Conservation (phyloP, 2,888 invertebrate species). For the Branchellion lobata region DNA sequence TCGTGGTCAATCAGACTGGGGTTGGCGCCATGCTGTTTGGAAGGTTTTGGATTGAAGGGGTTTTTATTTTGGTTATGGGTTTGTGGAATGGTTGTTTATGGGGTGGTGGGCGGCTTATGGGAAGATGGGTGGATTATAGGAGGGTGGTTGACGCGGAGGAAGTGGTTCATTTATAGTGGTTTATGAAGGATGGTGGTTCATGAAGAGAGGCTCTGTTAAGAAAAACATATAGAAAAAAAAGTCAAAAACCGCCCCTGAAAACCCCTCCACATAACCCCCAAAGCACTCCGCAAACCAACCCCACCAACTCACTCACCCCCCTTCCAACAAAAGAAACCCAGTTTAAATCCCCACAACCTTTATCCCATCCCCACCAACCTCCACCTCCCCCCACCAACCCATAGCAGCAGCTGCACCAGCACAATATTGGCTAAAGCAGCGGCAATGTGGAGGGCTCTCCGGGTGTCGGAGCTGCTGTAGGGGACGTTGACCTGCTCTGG, state of each 20-base stretch:
- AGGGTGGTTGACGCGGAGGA: too few species aligned
- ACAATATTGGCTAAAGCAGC: slow-evolving; percentile 79
- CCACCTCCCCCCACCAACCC: slow-evolving; percentile 70
- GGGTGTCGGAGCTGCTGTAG: slow-evolving; percentile 73
- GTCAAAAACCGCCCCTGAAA: too few species aligned
- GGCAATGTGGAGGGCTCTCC: slow-evolving; percentile 83
- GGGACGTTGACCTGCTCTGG: slow-evolving; percentile 76
- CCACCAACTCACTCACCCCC: slow-evolving; percentile 52
- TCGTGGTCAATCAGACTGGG: slow-evolving; percentile 85
- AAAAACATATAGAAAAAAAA: too few species aligned
- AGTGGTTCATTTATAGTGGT: neutral
- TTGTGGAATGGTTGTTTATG: neutral
- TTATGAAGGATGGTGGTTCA: too few species aligned
- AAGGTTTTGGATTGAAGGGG: neutral
- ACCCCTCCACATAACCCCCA: too few species aligned
- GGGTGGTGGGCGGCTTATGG: too few species aligned
- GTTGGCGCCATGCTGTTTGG: slow-evolving; percentile 86
- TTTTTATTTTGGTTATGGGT: too few species aligned
- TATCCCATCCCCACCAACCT: neutral
- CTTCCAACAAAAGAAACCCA: slow-evolving; percentile 68
- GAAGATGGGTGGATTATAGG: neutral
- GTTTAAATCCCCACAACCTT: neutral
- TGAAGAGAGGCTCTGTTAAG: too few species aligned
- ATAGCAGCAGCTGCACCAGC: slow-evolving; percentile 85
- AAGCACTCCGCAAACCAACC: neutral